Evolutionary conservation across 2,888 invertebrate genomes (phyloP).

Genomic region (Conomelus anceps): DNA sequence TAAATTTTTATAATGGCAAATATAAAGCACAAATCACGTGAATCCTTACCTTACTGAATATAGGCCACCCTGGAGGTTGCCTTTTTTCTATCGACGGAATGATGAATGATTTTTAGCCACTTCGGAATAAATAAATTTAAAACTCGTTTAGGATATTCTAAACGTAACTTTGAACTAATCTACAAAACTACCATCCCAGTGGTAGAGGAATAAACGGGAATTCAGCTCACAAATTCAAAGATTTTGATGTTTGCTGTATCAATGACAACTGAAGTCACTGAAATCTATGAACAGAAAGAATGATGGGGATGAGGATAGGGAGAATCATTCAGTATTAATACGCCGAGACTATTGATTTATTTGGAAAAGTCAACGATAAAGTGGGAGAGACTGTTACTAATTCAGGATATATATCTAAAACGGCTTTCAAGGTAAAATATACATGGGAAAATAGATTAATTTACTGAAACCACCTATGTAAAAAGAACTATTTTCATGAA

Average conservation of each 20-base stretch:
- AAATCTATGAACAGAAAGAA: not conserved
- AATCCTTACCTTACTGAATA: not conserved
- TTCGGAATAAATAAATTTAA: not conserved
- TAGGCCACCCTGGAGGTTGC: not conserved
- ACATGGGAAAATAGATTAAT: too few species aligned
- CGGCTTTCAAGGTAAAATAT: too few species aligned
- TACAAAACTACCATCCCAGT: not conserved
- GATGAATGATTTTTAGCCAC: not conserved
- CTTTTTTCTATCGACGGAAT: not conserved
- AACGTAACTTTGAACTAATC: not conserved
- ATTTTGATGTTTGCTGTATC: not conserved
- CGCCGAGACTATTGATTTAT: too few species aligned
- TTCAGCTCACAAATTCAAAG: not conserved
- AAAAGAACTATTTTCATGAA: too few species aligned
- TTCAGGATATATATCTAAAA: too few species aligned
- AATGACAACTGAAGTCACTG: not conserved
- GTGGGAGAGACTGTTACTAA: too few species aligned
- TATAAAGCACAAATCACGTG: not conserved
- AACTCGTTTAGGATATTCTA: not conserved
- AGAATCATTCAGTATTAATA: not conserved
- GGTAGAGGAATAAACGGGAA: not conserved
- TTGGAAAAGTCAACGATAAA: too few species aligned
- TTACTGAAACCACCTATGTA: too few species aligned
- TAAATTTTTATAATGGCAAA: not conserved
- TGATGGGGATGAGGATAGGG: not conserved